These are phyloP conservation scores for Labroides dimidiatus DNA, from an alignment of 2,797 vertebrate species.

Conservation along the genomic window DNA sequence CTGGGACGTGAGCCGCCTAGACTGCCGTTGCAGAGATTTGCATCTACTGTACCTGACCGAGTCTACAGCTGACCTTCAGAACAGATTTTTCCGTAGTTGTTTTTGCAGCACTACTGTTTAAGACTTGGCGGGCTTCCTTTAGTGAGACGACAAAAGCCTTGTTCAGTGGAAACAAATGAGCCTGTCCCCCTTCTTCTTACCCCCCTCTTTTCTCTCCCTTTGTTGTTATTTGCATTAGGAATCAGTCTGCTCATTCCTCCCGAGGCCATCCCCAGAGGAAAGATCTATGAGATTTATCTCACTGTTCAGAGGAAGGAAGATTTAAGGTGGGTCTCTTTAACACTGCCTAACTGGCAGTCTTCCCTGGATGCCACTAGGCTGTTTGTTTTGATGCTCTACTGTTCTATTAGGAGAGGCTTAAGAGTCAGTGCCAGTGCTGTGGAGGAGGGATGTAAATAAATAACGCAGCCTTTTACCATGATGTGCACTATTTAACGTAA, in stretches of 20 bases:
- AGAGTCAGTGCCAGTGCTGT: constrained; percentile 62
- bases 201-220: constrained; percentile 39
- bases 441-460: constrained; percentile 78
- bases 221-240: constrained; percentile 88
- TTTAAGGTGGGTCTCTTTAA: constrained; percentile 90
- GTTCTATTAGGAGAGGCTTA: constrained; percentile 80
- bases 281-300: constrained; percentile 99
- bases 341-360: constrained; percentile 67
- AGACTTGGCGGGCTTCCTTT: constrained; percentile 61
- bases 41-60: constrained; percentile 74
- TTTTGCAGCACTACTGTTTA: constrained; percentile 67
- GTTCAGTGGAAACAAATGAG: constrained; percentile 79
- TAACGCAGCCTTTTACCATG: constrained; percentile 69
- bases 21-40: constrained; percentile 69
- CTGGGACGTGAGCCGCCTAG: constrained; percentile 55
- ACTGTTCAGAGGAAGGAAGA: constrained; percentile 97
- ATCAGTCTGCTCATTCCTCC: constrained; percentile 98
- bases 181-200: constrained; percentile 41
- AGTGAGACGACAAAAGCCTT: constrained; percentile 76
- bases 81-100: constrained; percentile 65
- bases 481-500: constrained; percentile 75
- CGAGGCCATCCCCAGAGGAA: constrained; percentile 97
- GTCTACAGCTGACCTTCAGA: constrained; percentile 77
- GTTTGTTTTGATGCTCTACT: constrained; percentile 80
- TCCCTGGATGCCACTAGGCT: constrained; percentile 73